Evolutionary conservation across 2,797 vertebrate genomes (phyloP).

Genomic region (Setipinna tenuifilis): DNA sequence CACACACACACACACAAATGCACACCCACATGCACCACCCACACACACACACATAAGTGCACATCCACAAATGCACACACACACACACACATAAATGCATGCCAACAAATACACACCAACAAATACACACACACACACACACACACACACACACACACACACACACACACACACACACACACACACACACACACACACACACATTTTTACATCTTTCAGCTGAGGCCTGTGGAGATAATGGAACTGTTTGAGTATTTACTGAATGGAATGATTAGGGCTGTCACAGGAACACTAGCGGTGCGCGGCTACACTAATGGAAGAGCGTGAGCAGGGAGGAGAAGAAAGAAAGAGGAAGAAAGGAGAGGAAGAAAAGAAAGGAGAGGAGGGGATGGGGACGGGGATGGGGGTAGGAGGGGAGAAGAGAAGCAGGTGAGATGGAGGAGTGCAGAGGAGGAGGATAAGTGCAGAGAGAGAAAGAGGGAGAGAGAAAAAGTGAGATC

Average conservation of each 20-base stretch:
- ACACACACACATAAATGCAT: not conserved
- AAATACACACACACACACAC: not conserved
- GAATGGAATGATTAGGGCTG: slow-evolving; percentile 62
- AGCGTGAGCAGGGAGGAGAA: slow-evolving; percentile 22
- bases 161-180: not conserved
- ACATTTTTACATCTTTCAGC: slow-evolving; percentile 3
- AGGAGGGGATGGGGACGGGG: too few relatives aligned
- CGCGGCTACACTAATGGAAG: slow-evolving; percentile 59
- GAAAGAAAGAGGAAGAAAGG: not conserved
- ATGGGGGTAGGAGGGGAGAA: too few relatives aligned
- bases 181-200: not conserved
- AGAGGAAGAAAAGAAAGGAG: not conserved
- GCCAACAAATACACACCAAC: not conserved
- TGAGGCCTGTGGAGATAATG: not conserved
- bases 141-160: not conserved
- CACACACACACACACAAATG: too few relatives aligned
- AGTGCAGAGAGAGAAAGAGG: not conserved
- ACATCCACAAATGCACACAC: not conserved
- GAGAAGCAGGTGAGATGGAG: too few relatives aligned
- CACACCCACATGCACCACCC: too few relatives aligned
- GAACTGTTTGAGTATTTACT: slow-evolving; percentile 10
- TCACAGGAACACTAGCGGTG: slow-evolving; percentile 42
- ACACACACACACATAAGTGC: not conserved
- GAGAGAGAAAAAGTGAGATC: too few relatives aligned
- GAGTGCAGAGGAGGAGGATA: too few relatives aligned